These are phyloP conservation scores for Smittia sp. DNA, from an alignment of 2,888 invertebrate genomes.

Conservation along the genomic window DNA sequence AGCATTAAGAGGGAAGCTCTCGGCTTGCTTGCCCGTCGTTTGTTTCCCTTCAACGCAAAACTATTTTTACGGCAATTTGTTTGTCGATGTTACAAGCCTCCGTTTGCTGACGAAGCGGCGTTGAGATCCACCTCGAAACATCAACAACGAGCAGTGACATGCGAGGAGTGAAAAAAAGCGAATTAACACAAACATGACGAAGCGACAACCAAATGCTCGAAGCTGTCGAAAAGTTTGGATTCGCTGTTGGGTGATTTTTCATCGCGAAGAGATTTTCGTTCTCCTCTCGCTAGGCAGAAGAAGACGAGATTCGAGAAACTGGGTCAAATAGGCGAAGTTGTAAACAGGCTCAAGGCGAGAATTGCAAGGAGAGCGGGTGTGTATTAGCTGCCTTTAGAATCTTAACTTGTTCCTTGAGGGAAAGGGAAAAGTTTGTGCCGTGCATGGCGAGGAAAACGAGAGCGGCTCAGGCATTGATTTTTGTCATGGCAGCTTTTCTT, in stretches of 20 bases:
- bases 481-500: neutral
- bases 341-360: slow-evolving; percentile 27
- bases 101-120: neutral
- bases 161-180: neutral
- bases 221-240: neutral
- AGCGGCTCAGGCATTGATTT: slow-evolving; percentile 28
- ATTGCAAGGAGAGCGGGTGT: neutral
- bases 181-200: neutral
- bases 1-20: neutral
- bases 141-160: neutral
- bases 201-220: neutral
- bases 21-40: no score
- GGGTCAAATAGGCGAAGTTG: slow-evolving; percentile 32
- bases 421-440: neutral
- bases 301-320: slow-evolving; percentile 33
- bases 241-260: neutral
- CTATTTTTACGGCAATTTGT: neutral
- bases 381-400: neutral
- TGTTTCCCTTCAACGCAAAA: neutral
- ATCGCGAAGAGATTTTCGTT: neutral
- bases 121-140: neutral
- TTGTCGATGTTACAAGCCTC: neutral
- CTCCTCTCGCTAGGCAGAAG: neutral
- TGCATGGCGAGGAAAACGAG: neutral
- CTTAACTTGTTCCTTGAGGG: neutral